phyloP scores from a whole-genome alignment of 2,888 invertebrate species.

The Elegia similella region DNA sequence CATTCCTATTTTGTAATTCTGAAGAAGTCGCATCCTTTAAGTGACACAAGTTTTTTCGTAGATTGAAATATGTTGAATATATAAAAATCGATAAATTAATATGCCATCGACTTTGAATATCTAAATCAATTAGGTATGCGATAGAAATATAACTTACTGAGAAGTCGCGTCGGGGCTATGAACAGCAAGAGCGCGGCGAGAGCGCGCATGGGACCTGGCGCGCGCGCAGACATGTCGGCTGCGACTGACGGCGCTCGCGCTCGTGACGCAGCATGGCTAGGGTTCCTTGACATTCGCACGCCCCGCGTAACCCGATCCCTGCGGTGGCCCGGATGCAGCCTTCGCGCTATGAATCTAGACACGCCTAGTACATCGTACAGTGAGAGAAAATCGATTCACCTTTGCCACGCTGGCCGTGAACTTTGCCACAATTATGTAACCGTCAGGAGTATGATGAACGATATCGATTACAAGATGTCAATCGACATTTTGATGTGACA shows the following conservation, averaged over 20 bases:
- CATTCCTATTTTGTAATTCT: neutral
- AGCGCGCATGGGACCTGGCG: conserved; percentile 46
- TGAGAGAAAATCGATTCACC: conserved; percentile 54
- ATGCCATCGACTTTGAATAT: neutral
- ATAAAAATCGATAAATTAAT: neutral
- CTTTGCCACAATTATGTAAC: conserved; percentile 61
- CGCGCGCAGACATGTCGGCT: conserved; percentile 70
- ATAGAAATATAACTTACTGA: conserved; percentile 47
- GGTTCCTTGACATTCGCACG: conserved; percentile 80
- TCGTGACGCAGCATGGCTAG: conserved; percentile 40
- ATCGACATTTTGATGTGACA: neutral
- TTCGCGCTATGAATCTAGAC: conserved; percentile 72
- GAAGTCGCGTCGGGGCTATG: conserved; percentile 35
- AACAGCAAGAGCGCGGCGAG: conserved; percentile 31
- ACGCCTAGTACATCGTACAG: conserved; percentile 61
- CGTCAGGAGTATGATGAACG: conserved; percentile 49
- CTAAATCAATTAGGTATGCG: neutral
- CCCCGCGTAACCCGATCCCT: conserved; percentile 66
- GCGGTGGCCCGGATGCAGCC: conserved; percentile 77
- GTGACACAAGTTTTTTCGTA: neutral
- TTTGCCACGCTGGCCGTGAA: conserved; percentile 62
- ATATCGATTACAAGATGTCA: conserved; percentile 21
- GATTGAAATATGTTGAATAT: neutral
- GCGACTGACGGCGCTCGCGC: conserved; percentile 50
- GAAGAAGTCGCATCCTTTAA: neutral